Evolutionary conservation across 2,888 invertebrate species (phyloP).

Genomic region (Cryptophagus acutangulus): DNA sequence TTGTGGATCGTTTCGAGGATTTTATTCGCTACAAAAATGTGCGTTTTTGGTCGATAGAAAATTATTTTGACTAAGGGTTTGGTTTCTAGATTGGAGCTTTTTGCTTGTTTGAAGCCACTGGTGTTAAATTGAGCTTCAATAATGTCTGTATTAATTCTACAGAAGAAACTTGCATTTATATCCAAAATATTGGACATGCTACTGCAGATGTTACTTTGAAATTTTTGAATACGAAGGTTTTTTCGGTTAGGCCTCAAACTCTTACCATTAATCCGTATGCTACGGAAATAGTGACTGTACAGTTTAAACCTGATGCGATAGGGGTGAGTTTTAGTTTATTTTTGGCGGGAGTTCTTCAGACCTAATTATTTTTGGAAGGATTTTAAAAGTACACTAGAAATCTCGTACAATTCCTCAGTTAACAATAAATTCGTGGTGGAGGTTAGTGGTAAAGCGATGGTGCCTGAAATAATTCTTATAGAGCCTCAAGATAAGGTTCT

Average conservation of each 20-base stretch:
- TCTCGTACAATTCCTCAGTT: slow-evolving; percentile 12
- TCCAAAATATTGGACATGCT: slow-evolving; percentile 46
- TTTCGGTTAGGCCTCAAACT: slow-evolving; percentile 37
- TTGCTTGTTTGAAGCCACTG: slow-evolving; percentile 41
- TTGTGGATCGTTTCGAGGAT: slow-evolving; percentile 53
- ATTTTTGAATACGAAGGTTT: slow-evolving; percentile 33
- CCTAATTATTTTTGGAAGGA: too few relatives aligned
- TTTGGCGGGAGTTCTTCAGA: too few relatives aligned
- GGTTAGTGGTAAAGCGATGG: slow-evolving; percentile 45
- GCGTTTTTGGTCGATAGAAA: slow-evolving; percentile 7
- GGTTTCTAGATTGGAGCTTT: slow-evolving; percentile 40
- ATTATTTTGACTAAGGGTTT: slow-evolving; percentile 5
- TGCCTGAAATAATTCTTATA: slow-evolving; percentile 46
- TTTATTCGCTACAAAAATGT: slow-evolving; percentile 51
- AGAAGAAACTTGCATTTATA: slow-evolving; percentile 37
- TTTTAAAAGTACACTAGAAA: not conserved
- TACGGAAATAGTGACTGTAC: slow-evolving; percentile 38
- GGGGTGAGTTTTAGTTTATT: too few relatives aligned
- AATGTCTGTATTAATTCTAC: slow-evolving; percentile 41
- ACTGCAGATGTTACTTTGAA: slow-evolving; percentile 32
- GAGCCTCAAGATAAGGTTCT: slow-evolving; percentile 40
- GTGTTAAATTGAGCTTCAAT: slow-evolving; percentile 44
- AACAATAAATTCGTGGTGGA: slow-evolving; percentile 30
- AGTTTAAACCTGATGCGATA: slow-evolving; percentile 44
- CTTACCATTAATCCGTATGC: slow-evolving; percentile 43